Conservation (phyloP, 2,113 vertebrate species). For the Pithys albifrons region DNA sequence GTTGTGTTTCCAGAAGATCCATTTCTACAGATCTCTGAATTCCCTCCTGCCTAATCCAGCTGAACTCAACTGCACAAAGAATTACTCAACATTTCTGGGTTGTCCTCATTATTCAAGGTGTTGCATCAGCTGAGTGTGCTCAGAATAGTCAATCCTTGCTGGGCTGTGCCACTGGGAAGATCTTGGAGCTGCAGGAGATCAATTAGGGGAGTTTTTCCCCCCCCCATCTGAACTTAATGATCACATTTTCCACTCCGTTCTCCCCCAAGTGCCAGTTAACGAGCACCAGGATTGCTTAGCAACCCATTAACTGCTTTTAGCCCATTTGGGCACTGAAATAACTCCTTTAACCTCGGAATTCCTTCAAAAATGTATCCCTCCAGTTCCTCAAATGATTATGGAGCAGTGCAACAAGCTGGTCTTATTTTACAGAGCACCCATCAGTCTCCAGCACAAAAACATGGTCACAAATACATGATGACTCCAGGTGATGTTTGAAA, state of each 20-base stretch:
- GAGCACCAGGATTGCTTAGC: constrained; percentile 11
- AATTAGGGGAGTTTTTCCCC: neutral
- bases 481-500: neutral
- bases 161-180: neutral
- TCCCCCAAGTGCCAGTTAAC: neutral
- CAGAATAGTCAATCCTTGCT: neutral
- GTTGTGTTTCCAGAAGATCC: neutral
- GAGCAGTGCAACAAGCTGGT: neutral
- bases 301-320: constrained; percentile 8
- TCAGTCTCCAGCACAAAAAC: neutral
- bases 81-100: neutral
- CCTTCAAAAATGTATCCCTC: neutral
- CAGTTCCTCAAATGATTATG: neutral
- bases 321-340: neutral
- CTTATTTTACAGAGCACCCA: neutral
- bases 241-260: neutral
- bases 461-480: neutral
- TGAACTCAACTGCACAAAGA: neutral
- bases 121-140: neutral
- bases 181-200: neutral
- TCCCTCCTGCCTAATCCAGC: neutral
- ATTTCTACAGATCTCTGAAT: neutral
- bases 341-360: neutral
- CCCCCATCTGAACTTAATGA: neutral
- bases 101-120: neutral